Evolutionary conservation across 2,113 vertebrate genomes (phyloP).

Genomic region (Forbesichthys agassizii): DNA sequence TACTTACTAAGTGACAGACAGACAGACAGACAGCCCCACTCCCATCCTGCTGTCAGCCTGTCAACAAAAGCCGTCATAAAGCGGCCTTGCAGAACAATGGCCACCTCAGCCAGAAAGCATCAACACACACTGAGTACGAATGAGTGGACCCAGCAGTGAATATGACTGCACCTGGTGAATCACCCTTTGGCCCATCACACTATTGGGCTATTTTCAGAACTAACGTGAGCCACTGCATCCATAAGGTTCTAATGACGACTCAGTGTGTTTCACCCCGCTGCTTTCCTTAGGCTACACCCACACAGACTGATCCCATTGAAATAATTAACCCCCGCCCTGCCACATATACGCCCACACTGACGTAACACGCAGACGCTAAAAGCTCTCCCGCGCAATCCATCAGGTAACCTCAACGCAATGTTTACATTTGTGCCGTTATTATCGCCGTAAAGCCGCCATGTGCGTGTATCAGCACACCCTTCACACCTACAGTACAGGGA

Average conservation of each 20-base stretch:
- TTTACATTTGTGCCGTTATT: slow-evolving; percentile 41
- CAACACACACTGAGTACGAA: slow-evolving; percentile 57
- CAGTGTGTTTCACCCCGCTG: slow-evolving; percentile 40
- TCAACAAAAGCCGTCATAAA: slow-evolving; percentile 2
- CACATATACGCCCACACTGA: slow-evolving; percentile 2
- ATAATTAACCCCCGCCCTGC: slow-evolving; percentile 40
- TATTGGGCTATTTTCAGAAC: slow-evolving; percentile 20
- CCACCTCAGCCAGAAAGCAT: slow-evolving; percentile 46
- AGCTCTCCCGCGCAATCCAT: slow-evolving; percentile 24
- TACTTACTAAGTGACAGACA: neutral
- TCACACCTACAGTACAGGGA: slow-evolving; percentile 21
- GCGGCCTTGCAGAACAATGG: slow-evolving; percentile 35
- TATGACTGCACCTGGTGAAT: slow-evolving; percentile 50
- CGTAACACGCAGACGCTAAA: slow-evolving; percentile 3
- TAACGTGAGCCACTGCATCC: slow-evolving; percentile 28
- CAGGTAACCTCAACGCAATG: slow-evolving; percentile 11
- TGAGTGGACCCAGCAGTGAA: slow-evolving; percentile 36
- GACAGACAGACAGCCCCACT: neutral
- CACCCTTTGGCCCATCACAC: slow-evolving; percentile 26
- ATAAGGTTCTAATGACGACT: slow-evolving; percentile 54
- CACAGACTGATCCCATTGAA: slow-evolving; percentile 40
- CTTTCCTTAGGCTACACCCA: slow-evolving; percentile 54
- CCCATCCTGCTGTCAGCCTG: slow-evolving; percentile 12
- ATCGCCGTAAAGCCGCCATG: slow-evolving; percentile 23
- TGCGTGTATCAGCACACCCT: slow-evolving; percentile 33